Evolutionary conservation across 2,113 vertebrate species (phyloP).

Genomic region (Prietella phreatophila): DNA sequence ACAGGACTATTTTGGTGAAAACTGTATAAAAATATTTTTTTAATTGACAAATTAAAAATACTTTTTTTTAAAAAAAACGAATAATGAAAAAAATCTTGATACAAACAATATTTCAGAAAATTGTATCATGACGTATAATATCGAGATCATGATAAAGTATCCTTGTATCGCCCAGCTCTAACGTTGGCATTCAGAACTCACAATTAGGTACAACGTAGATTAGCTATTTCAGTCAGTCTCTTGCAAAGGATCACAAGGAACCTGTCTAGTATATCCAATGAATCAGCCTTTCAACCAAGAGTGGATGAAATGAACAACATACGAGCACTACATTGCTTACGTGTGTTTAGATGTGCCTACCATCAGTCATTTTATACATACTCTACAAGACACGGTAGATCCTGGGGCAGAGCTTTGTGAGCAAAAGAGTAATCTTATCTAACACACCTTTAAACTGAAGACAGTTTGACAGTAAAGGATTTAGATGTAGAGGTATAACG

Average conservation of each 20-base stretch:
- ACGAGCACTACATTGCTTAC: too few species aligned
- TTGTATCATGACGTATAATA: background rate
- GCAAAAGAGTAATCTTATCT: background rate
- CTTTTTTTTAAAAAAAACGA: background rate
- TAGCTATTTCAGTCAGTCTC: background rate
- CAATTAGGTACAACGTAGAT: background rate
- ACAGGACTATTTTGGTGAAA: background rate
- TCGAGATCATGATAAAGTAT: background rate
- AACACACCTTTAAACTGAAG: background rate
- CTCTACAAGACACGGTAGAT: background rate
- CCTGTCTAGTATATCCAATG: background rate
- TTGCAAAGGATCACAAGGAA: background rate
- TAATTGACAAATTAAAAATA: too few species aligned
- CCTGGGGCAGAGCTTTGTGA: background rate
- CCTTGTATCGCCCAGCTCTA: background rate
- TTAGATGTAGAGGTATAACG: background rate
- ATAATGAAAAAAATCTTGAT: background rate
- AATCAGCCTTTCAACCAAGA: background rate
- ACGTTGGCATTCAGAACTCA: background rate
- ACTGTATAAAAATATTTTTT: background rate
- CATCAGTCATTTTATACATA: background rate
- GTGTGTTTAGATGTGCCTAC: too few species aligned
- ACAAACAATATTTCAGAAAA: background rate
- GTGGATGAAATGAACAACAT: too few species aligned
- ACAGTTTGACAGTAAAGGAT: background rate